Evolutionary conservation across 2,797 vertebrate genomes (phyloP).

Genomic region (Manis pentadactyla): DNA sequence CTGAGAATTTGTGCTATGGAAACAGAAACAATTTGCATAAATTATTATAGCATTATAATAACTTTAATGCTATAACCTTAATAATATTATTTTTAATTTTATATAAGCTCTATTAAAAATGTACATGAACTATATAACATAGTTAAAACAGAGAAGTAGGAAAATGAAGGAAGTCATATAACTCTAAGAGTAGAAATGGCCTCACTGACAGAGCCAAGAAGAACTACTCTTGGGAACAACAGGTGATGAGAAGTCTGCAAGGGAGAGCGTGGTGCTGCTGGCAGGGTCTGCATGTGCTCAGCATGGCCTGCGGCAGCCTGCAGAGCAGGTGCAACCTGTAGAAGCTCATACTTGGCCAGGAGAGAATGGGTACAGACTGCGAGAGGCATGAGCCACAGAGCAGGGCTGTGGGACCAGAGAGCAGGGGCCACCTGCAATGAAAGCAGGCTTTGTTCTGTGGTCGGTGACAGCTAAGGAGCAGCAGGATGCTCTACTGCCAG

Average conservation of each 20-base stretch:
- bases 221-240: not conserved
- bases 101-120: not conserved
- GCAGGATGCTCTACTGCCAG: not conserved
- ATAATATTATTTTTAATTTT: not conserved
- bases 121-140: not conserved
- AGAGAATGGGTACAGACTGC: not conserved
- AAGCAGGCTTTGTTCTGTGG: not conserved
- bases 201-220: not conserved
- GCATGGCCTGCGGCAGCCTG: not conserved
- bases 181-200: not conserved
- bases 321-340: accelerated
- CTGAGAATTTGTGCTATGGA: not conserved
- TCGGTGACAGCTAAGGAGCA: not conserved
- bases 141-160: not conserved
- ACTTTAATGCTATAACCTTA: not conserved
- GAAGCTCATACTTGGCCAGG: not conserved
- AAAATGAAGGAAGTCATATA: not conserved
- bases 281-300: accelerated
- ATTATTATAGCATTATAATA: not conserved
- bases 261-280: not conserved
- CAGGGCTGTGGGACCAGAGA: too few relatives aligned
- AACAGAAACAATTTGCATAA: not conserved
- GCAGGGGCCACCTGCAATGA: too few relatives aligned
- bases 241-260: not conserved
- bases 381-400: not conserved